Evolutionary conservation across 2,888 invertebrate genomes (phyloP), one percentile per base, ranked within the genome.

Genomic region (Habroteleia sp.): DNA sequence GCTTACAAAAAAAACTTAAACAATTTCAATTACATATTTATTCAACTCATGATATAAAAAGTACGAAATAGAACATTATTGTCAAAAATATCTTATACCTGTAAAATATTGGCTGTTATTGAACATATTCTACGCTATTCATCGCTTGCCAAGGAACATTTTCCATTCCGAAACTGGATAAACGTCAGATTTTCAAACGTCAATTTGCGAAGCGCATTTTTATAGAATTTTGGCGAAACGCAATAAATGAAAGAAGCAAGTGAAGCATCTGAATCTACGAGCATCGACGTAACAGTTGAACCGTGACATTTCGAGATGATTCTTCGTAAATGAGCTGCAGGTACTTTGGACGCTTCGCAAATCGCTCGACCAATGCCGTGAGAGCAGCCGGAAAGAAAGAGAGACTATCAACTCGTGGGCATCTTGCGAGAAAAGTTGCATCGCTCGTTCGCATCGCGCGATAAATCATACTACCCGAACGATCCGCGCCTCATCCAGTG

Each of bases 401-500:
- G 39, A 20, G 52, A 37, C 48, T 35, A 72, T 72, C 56, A 48
- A 17, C 54, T 48, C 25, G 29, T 20, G 62, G 29, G 23, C 37
- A 71, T 66, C 65, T 52, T 29, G 44, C 54, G 54, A 52, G 58
- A 50, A 56, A 48, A 41, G 33, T 37, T 35, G 54, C 42, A 50
- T 48, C 44, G 58, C 52, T 42, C 37, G 65, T 54, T 65, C 17
- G 41, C 42, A 69, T 69, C 65, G 75, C 54, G 75, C 74, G 44
- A 69, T 77, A 79, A 78, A 74, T 74, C 66, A 62, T 76, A 65
- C n/a, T 11, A 7, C 6, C 33, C 48, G 27, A 69, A 65, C 68
- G 65, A 60, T 74, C 58, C 44, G 66, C 73, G 48, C 54, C 58
- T 62, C 60, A 14, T 66, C 58, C 58, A 48, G 52, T 41, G 46